These are phyloP conservation scores for Temnothorax rugatulus DNA, from an alignment of 2,888 invertebrate species.

Conservation along the genomic window DNA sequence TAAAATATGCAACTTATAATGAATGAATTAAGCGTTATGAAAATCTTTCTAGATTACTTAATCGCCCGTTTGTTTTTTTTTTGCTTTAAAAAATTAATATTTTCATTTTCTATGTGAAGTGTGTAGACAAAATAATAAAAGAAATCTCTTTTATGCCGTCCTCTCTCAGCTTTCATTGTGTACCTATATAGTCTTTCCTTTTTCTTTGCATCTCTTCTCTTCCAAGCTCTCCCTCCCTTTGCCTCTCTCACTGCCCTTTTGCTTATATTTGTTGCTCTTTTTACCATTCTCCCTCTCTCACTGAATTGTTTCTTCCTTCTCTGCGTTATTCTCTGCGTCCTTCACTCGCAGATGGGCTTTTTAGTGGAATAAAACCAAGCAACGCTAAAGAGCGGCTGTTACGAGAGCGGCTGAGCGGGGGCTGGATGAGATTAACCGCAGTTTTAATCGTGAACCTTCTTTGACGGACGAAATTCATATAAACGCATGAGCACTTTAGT, in stretches of 20 bases:
- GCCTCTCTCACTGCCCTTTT: constrained; percentile 29
- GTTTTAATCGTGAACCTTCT: constrained; percentile 60
- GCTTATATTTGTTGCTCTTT: constrained; percentile 57
- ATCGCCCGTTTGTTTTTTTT: not conserved
- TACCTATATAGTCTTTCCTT: constrained; percentile 51
- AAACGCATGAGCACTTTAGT: constrained; percentile 55
- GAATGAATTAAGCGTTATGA: not conserved
- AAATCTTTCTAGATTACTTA: not conserved
- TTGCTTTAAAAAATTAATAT: constrained; percentile 26
- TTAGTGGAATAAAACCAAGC: constrained; percentile 53
- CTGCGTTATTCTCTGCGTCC: constrained; percentile 36
- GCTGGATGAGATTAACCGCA: constrained; percentile 47
- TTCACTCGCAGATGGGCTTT: constrained; percentile 20
- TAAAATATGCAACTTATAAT: not conserved
- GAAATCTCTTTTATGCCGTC: constrained; percentile 24
- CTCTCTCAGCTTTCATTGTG: constrained; percentile 6
- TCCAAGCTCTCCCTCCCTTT: constrained; percentile 39
- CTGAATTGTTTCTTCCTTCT: constrained; percentile 50
- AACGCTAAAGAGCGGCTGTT: constrained; percentile 53
- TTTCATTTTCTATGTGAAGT: constrained; percentile 7
- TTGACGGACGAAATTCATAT: constrained; percentile 54
- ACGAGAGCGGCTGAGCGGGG: constrained; percentile 9
- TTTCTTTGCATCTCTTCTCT: constrained; percentile 31
- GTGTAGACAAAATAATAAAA: constrained; percentile 37
- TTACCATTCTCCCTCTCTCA: constrained; percentile 43